phyloP scores from a whole-genome alignment of 2,797 vertebrate genomes.

The Molossus alvarezi region DNA sequence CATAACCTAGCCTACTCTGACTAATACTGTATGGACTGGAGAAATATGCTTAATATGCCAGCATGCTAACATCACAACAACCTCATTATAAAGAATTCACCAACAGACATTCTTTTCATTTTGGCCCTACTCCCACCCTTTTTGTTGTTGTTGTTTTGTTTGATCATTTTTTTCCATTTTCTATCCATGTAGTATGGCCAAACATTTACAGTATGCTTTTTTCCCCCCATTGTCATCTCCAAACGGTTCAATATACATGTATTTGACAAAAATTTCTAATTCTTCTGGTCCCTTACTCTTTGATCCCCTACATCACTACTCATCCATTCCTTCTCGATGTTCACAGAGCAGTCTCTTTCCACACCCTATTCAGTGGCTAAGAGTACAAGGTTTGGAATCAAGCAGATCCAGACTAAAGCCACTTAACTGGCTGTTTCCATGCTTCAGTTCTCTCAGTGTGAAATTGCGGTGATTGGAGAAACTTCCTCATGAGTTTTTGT shows the following conservation, averaged over 20 bases:
- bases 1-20: background rate
- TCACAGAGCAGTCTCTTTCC: background rate
- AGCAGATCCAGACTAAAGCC: background rate
- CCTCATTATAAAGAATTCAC: background rate
- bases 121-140: background rate
- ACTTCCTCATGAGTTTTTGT: background rate
- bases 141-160: background rate
- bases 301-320: background rate
- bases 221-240: background rate
- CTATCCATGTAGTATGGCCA: background rate
- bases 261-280: background rate
- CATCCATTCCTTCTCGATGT: background rate
- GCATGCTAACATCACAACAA: background rate
- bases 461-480: background rate
- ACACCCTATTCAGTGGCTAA: background rate
- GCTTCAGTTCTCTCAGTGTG: background rate
- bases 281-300: background rate
- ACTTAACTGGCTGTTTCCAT: no score
- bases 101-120: background rate
- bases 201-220: background rate
- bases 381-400: background rate
- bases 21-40: background rate
- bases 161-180: constrained; percentile 1
- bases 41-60: constrained; percentile 20
- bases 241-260: background rate